Evolutionary conservation across 2,113 vertebrate genomes (phyloP), one percentile per base, ranked within the genome.

Genomic region (Cinclus cinclus): DNA sequence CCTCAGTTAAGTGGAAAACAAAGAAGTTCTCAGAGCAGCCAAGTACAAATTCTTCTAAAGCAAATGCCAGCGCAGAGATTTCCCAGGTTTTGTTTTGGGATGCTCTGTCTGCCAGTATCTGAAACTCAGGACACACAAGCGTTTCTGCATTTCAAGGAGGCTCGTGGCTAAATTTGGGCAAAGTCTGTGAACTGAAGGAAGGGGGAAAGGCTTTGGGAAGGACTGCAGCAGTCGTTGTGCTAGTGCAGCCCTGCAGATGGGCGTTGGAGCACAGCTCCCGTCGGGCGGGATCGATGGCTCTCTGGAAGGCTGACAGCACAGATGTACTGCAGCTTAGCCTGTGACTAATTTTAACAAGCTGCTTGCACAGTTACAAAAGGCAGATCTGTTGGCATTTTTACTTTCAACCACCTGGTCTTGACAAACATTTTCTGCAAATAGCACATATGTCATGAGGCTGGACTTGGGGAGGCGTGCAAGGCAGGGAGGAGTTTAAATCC

Each of bases 321-420:
- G 95, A 97, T 96, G 96, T 65, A 39, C 94, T 71, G 81, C 95
- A 96, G 94, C 75, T 87, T 50, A 69, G 60, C 60, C 90, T 81
- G 74, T 44, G 94, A 96, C 97, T 97, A 94, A 97, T 75, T 63
- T 96, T 95, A 95, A 97, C 95, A 94, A 91, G 96, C 97, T 96
- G 95, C 83, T 71, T 31, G 77, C 91, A 93, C 17, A 8, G 84
- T 95, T 95, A 95, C 95, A 94, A 97, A 94, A 96, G 87, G 94
- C 93, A 88, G 78, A 97, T 95, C 95, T 94, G 91, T 16, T 96
- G 92, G 89, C 95, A 94, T 97, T 94, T 96, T 97, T 92, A 86
- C 95, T 96, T 94, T 91, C 90, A 96, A 76, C 88, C 97, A 94
- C 97, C 95, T 95, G 95, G 87, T 79, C 95, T 95, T 46, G 77